phyloP scores from a whole-genome alignment of 2,113 vertebrate genomes.

The Pithys albifrons region DNA sequence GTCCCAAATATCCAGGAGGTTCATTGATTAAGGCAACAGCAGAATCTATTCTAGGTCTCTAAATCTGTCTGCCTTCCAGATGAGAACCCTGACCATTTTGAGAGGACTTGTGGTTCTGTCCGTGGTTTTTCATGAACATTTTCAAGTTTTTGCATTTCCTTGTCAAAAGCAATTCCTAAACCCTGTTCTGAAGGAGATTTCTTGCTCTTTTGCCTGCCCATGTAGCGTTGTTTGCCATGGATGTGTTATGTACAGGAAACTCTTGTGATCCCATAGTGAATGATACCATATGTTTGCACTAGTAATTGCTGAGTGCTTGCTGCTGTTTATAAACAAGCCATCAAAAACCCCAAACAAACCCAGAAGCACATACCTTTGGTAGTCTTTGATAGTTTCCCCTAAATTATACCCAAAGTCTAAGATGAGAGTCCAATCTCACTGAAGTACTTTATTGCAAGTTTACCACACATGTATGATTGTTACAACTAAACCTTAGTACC shows the following conservation, averaged over 20 bases:
- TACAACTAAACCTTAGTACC: not conserved
- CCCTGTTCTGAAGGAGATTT: not conserved
- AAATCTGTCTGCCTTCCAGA: not conserved
- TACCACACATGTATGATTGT: not conserved
- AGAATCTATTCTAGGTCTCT: not conserved
- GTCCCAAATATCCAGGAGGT: not conserved
- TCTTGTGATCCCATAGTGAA: not conserved
- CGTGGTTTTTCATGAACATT: not conserved
- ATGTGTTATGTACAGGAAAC: not conserved
- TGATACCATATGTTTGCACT: not conserved
- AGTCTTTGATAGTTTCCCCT: not conserved
- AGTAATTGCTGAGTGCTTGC: not conserved
- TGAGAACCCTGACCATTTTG: not conserved
- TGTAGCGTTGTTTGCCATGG: not conserved
- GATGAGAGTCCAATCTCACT: not conserved
- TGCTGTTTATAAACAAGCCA: not conserved
- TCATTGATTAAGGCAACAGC: not conserved
- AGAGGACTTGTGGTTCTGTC: not conserved
- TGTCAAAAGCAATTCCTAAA: not conserved
- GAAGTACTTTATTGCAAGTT: not conserved
- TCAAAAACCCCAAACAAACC: fast-evolving
- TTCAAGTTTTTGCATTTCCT: not conserved
- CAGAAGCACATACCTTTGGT: not conserved
- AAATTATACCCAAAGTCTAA: not conserved
- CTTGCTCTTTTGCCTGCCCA: not conserved